Percentiles rank a stretch among this genome's conserved stretches.
Conservation (phyloP, 2,888 invertebrate species). For the Cylindroiulus punctatus region DNA sequence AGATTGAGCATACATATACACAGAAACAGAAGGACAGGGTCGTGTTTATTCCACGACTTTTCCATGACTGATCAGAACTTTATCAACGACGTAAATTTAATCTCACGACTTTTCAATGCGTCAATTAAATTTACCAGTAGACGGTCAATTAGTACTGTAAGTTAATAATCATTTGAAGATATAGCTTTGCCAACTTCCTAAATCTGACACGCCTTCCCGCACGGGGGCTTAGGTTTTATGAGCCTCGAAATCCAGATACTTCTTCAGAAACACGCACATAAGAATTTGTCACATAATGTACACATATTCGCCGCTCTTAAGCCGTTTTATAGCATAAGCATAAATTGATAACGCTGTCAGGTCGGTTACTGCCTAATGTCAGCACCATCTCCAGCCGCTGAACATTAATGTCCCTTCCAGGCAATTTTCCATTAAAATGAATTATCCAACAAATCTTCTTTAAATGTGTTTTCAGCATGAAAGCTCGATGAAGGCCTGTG, state of each 20-base stretch:
- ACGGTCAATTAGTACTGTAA: too few species aligned
- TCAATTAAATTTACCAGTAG: too few species aligned
- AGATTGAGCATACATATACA: too few species aligned
- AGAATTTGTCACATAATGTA: not conserved
- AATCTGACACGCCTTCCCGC: not conserved
- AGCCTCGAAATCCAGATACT: not conserved
- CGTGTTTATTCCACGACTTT: too few species aligned
- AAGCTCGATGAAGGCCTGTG: not conserved
- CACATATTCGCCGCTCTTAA: conserved; percentile 8
- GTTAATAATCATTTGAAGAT: not conserved
- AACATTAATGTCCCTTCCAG: conserved; percentile 35
- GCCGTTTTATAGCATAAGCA: not conserved
- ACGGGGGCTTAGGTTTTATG: not conserved
- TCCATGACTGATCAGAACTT: too few species aligned
- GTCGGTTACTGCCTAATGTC: conserved; percentile 13
- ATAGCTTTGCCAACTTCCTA: not conserved
- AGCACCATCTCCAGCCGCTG: conserved; percentile 39
- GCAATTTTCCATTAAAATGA: conserved; percentile 47
- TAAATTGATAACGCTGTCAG: conserved; percentile 39
- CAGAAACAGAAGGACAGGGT: too few species aligned
- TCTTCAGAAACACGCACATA: not conserved
- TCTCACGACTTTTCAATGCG: too few species aligned
- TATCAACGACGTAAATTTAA: too few species aligned
- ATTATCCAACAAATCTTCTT: conserved; percentile 43
- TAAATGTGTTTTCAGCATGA: conserved; percentile 35